Percentiles rank a stretch among this genome's conserved stretches.
Evolutionary conservation across 2,113 vertebrate genomes (phyloP).

Genomic region (Neomonachus schauinslandi): DNA sequence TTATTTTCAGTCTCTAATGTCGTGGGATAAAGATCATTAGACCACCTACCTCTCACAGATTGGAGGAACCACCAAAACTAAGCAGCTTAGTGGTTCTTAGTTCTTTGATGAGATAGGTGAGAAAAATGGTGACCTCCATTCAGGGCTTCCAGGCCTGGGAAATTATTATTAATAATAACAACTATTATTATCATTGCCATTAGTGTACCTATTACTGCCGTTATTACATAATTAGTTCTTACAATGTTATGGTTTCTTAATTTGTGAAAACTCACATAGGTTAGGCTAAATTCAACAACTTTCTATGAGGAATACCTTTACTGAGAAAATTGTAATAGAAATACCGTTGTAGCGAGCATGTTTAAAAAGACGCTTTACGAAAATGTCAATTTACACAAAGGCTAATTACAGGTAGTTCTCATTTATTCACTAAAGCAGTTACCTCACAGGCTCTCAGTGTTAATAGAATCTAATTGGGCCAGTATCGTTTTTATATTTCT

Average conservation of each 20-base stretch:
- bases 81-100: neutral
- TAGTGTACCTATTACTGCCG: neutral
- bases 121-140: neutral
- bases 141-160: neutral
- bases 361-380: conserved; percentile 34
- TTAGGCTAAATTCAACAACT: neutral
- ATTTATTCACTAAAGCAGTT: conserved; percentile 6
- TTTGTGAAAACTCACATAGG: neutral
- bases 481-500: neutral
- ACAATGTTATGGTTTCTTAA: neutral
- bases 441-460: neutral
- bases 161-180: neutral
- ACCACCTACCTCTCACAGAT: neutral
- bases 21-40: neutral
- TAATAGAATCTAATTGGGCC: neutral
- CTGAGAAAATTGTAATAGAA: conserved; percentile 30
- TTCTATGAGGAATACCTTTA: neutral
- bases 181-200: neutral
- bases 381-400: neutral
- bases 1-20: neutral
- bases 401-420: conserved; percentile 23
- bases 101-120: neutral
- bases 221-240: neutral
- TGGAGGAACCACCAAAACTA: neutral
- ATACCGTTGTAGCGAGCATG: neutral